Percentiles rank a stretch among this genome's conserved stretches.
Evolutionary conservation across 2,888 invertebrate genomes (phyloP).

Genomic region (Rhodophaea formosa): DNA sequence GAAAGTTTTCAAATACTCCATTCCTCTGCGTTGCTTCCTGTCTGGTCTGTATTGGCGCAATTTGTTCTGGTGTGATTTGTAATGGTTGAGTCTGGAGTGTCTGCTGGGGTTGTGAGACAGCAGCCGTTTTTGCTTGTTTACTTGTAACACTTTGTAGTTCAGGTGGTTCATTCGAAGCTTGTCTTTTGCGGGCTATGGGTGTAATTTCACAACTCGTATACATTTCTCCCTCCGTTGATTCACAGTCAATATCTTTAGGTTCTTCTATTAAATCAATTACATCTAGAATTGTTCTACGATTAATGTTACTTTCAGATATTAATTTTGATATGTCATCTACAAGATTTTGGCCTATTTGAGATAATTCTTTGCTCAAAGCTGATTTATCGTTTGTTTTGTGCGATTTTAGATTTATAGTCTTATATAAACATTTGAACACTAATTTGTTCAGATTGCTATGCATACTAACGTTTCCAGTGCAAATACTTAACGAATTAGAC

Average conservation of each 20-base stretch:
- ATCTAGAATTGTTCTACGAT: neutral
- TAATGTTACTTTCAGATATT: neutral
- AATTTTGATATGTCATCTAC: neutral
- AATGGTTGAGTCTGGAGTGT: neutral
- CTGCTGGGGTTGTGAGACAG: neutral
- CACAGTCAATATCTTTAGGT: neutral
- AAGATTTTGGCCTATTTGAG: neutral
- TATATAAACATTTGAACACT: neutral
- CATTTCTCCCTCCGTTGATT: neutral
- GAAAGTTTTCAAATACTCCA: too few species aligned
- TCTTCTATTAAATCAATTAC: neutral
- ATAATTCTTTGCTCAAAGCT: neutral
- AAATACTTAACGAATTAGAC: too few species aligned
- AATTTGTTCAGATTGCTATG: neutral
- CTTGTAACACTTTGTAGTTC: neutral
- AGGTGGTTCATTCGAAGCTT: neutral
- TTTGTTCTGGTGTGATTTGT: neutral
- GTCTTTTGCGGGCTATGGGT: neutral
- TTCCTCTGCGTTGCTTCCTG: neutral
- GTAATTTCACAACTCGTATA: too few species aligned
- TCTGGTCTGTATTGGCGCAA: neutral
- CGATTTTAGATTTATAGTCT: neutral
- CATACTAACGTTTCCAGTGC: too few species aligned
- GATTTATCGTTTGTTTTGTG: neutral
- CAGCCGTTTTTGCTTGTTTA: neutral